Evolutionary conservation across 2,797 vertebrate genomes (phyloP).

Genomic region (Sebastes vulpes): DNA sequence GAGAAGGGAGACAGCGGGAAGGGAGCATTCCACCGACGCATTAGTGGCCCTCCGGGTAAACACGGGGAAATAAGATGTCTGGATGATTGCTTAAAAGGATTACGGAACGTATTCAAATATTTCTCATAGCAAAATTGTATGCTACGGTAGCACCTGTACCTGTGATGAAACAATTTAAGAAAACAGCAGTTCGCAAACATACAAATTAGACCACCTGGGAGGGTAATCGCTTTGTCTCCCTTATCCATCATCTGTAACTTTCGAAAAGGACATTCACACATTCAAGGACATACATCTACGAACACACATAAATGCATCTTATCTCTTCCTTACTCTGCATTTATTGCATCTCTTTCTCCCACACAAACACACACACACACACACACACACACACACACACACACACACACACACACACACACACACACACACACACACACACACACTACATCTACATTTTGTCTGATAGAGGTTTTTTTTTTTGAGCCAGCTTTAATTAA

Average conservation of each 20-base stretch:
- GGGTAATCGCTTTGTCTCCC: constrained; percentile 49
- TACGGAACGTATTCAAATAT: constrained; percentile 21
- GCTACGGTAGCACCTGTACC: constrained; percentile 11
- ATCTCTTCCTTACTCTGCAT: background rate
- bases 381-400: too few species aligned
- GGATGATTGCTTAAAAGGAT: constrained; percentile 61
- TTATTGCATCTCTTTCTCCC: background rate
- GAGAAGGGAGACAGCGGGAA: background rate
- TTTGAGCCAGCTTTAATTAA: constrained; percentile 40
- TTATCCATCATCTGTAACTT: constrained; percentile 49
- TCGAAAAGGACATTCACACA: constrained; percentile 30
- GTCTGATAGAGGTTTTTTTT: constrained; percentile 4
- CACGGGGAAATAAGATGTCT: constrained; percentile 43
- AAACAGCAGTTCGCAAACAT: constrained; percentile 56
- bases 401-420: background rate
- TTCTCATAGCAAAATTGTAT: constrained; percentile 43
- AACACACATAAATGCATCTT: constrained; percentile 11
- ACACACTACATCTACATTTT: background rate
- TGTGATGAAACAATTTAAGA: constrained; percentile 38
- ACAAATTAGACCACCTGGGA: constrained; percentile 66
- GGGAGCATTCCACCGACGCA: constrained; percentile 44
- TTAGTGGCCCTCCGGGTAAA: constrained; percentile 50
- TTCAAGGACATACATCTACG: constrained; percentile 48
- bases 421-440: too few species aligned
- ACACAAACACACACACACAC: background rate